Percentiles rank a stretch among this genome's conserved stretches.
Evolutionary conservation across 2,888 invertebrate genomes (phyloP).

Genomic region (Ypsolopha scabrella): DNA sequence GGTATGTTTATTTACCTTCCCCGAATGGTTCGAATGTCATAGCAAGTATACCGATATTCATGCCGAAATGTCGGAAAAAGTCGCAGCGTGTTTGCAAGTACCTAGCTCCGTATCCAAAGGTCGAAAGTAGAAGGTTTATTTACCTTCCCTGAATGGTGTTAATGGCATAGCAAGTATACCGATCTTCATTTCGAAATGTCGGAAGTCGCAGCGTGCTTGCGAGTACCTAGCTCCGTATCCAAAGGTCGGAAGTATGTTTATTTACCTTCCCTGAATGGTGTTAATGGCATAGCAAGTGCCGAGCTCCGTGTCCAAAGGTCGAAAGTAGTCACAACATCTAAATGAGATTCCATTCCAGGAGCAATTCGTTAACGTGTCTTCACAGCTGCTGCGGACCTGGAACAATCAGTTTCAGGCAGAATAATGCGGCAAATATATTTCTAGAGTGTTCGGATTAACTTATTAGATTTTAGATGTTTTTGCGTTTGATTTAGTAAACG

Average conservation of each 20-base stretch:
- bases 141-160: too few species aligned
- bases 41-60: too few species aligned
- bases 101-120: constrained; percentile 77
- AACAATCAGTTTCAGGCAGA: not conserved
- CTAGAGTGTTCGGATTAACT: too few species aligned
- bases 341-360: constrained; percentile 72
- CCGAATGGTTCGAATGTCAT: constrained; percentile 75
- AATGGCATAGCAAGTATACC: too few species aligned
- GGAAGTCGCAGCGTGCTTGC: too few species aligned
- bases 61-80: too few species aligned
- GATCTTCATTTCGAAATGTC: too few species aligned
- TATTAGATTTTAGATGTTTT: too few species aligned
- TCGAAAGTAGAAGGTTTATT: constrained; percentile 73
- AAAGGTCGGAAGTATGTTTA: constrained; percentile 65
- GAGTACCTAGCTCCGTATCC: constrained; percentile 78
- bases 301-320: constrained; percentile 74
- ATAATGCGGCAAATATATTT: too few species aligned
- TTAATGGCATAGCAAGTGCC: constrained; percentile 77
- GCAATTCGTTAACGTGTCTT: constrained; percentile 67
- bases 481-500: too few species aligned
- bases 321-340: constrained; percentile 75
- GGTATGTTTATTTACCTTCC: constrained; percentile 57
- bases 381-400: constrained; percentile 70
- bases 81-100: too few species aligned
- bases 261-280: constrained; percentile 71